A percentile compares a stretch with the other conserved stretches of the same genome.
Evolutionary conservation across 1,140 invertebrate genomes (phyloP).

Genomic region (Danaus plexippus): DNA sequence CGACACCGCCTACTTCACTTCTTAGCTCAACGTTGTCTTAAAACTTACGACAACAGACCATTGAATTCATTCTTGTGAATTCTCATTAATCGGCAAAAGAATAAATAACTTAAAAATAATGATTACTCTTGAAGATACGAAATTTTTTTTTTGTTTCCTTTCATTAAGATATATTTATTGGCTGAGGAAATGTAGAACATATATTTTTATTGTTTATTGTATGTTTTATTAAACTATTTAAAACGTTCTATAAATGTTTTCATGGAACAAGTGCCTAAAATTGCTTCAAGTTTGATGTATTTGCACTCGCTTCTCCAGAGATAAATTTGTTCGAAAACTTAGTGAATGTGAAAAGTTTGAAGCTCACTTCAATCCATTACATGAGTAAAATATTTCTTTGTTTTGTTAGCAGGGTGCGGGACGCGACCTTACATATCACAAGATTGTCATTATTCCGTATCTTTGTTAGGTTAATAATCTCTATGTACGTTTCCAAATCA

Average conservation of each 20-base stretch:
- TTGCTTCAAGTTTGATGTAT: constrained; percentile 70
- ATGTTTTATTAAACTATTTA: constrained; percentile 23
- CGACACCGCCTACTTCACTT: constrained; percentile 50
- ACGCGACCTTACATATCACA: constrained; percentile 57
- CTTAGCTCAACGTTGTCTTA: constrained; percentile 45
- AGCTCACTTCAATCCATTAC: constrained; percentile 71
- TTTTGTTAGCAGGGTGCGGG: constrained; percentile 57
- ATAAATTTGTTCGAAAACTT: constrained; percentile 71
- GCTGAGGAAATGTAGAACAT: too few species aligned
- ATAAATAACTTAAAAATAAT: too few species aligned
- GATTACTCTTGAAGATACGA: too few species aligned
- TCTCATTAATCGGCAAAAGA: too few species aligned
- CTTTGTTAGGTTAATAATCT: too few species aligned
- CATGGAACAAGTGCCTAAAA: constrained; percentile 66
- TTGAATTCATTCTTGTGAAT: too few species aligned
- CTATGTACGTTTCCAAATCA: too few species aligned
- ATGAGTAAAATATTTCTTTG: constrained; percentile 71
- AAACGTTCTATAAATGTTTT: constrained; percentile 53
- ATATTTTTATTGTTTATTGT: too few species aligned
- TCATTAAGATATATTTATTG: too few species aligned
- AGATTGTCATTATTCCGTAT: constrained; percentile 45
- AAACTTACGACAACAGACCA: constrained; percentile 36
- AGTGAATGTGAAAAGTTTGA: constrained; percentile 69
- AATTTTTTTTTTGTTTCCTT: too few species aligned
- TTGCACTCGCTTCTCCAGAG: constrained; percentile 61